Evolutionary conservation across 2,113 vertebrate genomes (phyloP), one percentile per base, ranked within the genome.

Genomic region (Chaenocephalus aceratus): DNA sequence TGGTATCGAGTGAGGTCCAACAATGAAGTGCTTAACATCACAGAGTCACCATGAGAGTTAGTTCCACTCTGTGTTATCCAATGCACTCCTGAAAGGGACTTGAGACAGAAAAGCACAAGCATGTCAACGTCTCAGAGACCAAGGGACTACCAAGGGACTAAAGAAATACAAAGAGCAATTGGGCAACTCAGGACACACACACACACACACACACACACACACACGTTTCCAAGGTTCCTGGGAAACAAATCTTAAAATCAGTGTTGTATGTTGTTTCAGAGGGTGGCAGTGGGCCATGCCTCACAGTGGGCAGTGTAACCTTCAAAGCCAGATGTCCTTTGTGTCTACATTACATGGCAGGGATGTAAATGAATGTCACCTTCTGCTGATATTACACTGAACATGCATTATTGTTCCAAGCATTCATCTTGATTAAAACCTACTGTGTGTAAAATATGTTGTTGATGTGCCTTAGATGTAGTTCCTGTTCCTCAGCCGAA

Each of bases 241-340:
- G 65, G 56, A 76, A 61, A 62, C 9, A 67, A 44, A 69, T 69
- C 26, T 63, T 45, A 34, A 69, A 58, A 52, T 65, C 44, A 6
- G 52, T 15, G 13, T 4, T 62, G 49, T 53, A 36, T 78, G 52
- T 58, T 41, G 49, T 56, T 49, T 49, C 44, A 23, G 45, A 58
- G 14, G 14, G 10, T 63, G 14, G 3, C 56, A 52, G 63, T 44
- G 26, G 56, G 60, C 49, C 48, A 6, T 66, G 48, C 14, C 8
- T 13, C n/a, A 59, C 60, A 30, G 7, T 30, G 53, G 26, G 56
- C 13, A 18, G 18, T 34, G n/a, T 16, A 52, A 62, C 56, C 56
- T 75, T 73, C 52, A 69, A 41, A 60, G 34, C 18, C 48, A 49
- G 13, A 63, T 64, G 64, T 13, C 10, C 18, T 26, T 5, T 41